Evolutionary conservation across 2,888 invertebrate species (phyloP), one percentile per base, ranked within the genome.

Genomic region (Cantharis rustica): DNA sequence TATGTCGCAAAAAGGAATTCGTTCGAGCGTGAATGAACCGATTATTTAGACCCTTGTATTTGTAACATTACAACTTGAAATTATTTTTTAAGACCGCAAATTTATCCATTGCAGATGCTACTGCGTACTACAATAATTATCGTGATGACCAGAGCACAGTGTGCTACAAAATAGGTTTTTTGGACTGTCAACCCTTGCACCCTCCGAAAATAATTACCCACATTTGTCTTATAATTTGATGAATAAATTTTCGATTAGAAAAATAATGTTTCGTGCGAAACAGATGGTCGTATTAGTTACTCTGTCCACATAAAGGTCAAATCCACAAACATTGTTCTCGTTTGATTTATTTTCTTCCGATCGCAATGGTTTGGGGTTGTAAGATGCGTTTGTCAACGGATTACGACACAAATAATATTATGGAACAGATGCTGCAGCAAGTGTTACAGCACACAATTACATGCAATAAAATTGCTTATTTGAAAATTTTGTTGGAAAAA

Each of bases 261-360:
- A 23, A 16, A 17, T 15, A 23, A 23, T 61, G n/a, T 17, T 23
- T 62, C 23, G 1, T 62, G 4, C 1, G 27, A 27, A n/a, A 72
- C 72, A 72, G 72, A 72, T 72, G 72, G 68, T 75, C 71, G 86
- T 85, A 86, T 86, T 47, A 47, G 47, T 86, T 85, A 85, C 85
- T 82, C 80, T 82, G 79, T 84, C 84, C 86, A 81, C 83, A 86
- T 87, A 87, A 87, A 87, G 86, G 86, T 87, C 87, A 87, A 85
- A 84, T 83, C 84, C 84, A 66, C 63, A 63, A 17, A 86, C 86
- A 86, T 86, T 87, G 86, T 85, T 85, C 82, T 74, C 64, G 66
- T 71, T 69, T 72, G 77, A 79, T 75, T 76, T 79, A 79, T 79
- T 72, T 69, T 75, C 63, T 72, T 70, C 71, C 77, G 71, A 76